Percentiles rank a stretch among this genome's conserved stretches.
phyloP scores from a whole-genome alignment of 2,113 vertebrate genomes.

The Sylvia atricapilla region DNA sequence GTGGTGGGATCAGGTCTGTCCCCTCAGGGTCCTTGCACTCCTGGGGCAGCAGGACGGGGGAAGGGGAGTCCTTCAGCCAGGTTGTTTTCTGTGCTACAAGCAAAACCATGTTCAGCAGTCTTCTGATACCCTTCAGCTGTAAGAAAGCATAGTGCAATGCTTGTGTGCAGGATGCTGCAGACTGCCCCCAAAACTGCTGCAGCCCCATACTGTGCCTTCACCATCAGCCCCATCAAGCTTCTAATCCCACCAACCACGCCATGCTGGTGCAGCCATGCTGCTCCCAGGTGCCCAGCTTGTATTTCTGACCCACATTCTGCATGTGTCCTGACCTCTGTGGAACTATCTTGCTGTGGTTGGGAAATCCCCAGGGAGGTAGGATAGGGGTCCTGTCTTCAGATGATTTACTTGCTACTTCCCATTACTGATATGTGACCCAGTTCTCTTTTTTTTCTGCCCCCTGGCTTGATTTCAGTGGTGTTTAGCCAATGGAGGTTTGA shows the following conservation, averaged over 20 bases:
- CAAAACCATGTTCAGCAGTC: not conserved
- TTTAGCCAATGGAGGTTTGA: not conserved
- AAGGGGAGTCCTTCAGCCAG: not conserved
- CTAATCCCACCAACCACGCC: not conserved
- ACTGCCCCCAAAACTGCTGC: not conserved
- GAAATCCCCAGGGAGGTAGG: not conserved
- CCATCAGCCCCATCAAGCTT: not conserved
- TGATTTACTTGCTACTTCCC: not conserved
- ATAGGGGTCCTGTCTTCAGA: not conserved
- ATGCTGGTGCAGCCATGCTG: not conserved
- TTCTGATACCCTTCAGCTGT: not conserved
- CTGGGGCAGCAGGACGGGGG: not conserved
- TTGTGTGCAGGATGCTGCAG: not conserved
- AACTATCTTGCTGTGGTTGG: not conserved
- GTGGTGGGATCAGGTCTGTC: not conserved
- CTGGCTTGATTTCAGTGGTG: not conserved
- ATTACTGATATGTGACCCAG: not conserved
- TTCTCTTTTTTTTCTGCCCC: not conserved
- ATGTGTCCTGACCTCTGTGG: not conserved
- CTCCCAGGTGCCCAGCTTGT: not conserved
- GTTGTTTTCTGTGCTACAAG: not conserved
- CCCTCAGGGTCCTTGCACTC: rapidly evolving
- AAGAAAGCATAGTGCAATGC: rapidly evolving
- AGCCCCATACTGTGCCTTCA: not conserved
- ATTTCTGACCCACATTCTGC: not conserved